phyloP scores from a whole-genome alignment of 2,797 vertebrate genomes.

The Anas bahamensis region DNA sequence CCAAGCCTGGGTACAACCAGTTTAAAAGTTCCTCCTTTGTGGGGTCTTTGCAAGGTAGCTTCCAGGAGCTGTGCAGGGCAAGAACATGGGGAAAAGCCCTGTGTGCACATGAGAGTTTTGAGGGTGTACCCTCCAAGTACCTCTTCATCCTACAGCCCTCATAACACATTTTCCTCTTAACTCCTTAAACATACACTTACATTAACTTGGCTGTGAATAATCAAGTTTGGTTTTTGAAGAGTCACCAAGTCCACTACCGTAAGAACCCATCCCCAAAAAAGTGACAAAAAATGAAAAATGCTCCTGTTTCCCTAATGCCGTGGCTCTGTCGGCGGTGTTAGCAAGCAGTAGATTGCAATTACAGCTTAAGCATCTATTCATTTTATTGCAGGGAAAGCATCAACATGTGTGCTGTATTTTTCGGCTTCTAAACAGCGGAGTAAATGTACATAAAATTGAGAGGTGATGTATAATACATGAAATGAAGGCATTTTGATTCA shows the following conservation, averaged over 20 bases:
- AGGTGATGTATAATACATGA: constrained; percentile 1
- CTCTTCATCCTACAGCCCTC: not conserved
- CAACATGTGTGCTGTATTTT: constrained; percentile 15
- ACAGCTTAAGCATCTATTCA: not conserved
- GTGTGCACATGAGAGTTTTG: not conserved
- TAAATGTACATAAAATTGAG: not conserved
- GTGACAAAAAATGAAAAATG: not conserved
- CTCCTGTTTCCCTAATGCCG: not conserved
- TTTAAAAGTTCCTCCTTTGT: rapidly evolving
- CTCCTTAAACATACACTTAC: not conserved
- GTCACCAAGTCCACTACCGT: not conserved
- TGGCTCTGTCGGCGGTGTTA: not conserved
- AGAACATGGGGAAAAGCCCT: not conserved
- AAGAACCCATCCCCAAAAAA: not conserved
- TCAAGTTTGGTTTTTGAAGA: not conserved
- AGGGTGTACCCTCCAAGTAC: not conserved
- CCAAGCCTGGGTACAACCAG: not conserved
- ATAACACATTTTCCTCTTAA: not conserved
- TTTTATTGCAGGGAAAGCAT: constrained; percentile 38
- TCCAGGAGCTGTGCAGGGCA: not conserved
- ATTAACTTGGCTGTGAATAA: not conserved
- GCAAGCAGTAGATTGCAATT: not conserved
- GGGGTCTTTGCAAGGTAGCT: not conserved
- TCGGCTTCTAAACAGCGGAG: not conserved
- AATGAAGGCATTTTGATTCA: constrained; percentile 30